A percentile compares a stretch with the other conserved stretches of the same genome.
Evolutionary conservation across 2,888 invertebrate genomes (phyloP).

Genomic region (Labia minor): DNA sequence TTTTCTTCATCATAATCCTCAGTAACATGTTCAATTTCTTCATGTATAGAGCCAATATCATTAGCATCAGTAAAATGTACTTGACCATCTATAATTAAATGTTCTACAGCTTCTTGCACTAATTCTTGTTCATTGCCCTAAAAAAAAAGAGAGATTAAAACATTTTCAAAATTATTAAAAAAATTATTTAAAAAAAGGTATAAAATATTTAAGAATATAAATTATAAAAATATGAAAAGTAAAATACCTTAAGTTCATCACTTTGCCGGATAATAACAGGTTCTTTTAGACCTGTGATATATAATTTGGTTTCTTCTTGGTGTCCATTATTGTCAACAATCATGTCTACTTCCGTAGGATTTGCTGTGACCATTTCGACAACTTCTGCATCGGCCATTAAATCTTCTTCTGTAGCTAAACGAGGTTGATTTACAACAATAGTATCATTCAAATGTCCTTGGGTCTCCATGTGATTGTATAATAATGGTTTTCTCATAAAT

Average conservation of each 20-base stretch:
- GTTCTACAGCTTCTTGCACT: conserved; percentile 29
- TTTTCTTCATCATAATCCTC: conserved; percentile 25
- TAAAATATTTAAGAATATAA: no score
- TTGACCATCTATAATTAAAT: conserved; percentile 31
- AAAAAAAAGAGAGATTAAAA: conserved; percentile 14
- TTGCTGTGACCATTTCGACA: conserved; percentile 32
- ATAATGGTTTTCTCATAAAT: conserved; percentile 70
- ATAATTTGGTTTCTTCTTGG: conserved; percentile 39
- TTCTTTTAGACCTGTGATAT: conserved; percentile 42
- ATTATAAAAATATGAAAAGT: no score
- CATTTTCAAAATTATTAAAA: no score
- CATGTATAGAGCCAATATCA: conserved; percentile 26
- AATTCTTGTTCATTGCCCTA: conserved; percentile 27
- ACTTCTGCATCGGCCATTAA: conserved; percentile 35
- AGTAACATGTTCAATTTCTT: conserved; percentile 27
- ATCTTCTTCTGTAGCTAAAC: conserved; percentile 49
- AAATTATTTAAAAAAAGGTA: no score
- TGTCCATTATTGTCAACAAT: conserved; percentile 29
- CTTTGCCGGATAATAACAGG: conserved; percentile 40
- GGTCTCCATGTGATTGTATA: conserved; percentile 65
- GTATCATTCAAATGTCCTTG: conserved; percentile 67
- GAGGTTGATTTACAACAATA: conserved; percentile 71
- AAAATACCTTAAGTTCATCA: conserved; percentile 29
- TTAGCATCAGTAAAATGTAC: conserved; percentile 30
- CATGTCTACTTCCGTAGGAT: conserved; percentile 35